Evolutionary conservation across 1,140 invertebrate genomes (phyloP).

Genomic region (Chrysomallon squamiferum): DNA sequence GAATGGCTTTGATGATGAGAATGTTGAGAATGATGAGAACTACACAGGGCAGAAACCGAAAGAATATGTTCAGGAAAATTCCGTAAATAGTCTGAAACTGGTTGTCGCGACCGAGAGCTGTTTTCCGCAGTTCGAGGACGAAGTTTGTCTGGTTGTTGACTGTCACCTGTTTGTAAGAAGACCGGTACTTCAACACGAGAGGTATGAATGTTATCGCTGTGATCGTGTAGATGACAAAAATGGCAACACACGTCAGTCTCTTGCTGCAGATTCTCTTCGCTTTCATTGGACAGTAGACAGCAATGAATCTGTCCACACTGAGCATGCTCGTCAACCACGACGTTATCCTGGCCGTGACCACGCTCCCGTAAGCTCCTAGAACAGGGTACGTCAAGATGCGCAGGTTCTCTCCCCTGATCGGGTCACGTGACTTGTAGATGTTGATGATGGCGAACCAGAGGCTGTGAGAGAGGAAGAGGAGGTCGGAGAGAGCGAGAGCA

Average conservation of each 20-base stretch:
- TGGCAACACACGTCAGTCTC: conserved; percentile 30
- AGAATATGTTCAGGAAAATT: conserved; percentile 40
- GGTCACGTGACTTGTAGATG: conserved; percentile 29
- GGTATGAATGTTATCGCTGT: conserved; percentile 47
- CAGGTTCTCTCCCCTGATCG: conserved; percentile 24
- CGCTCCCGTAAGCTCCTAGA: conserved; percentile 45
- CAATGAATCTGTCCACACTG: conserved; percentile 48
- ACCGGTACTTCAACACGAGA: conserved; percentile 42
- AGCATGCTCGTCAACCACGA: conserved; percentile 45
- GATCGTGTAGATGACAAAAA: conserved; percentile 37
- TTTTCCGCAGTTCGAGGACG: conserved; percentile 18
- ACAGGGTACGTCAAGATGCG: conserved; percentile 39
- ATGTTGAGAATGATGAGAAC: conserved; percentile 39
- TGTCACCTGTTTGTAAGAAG: conserved; percentile 8
- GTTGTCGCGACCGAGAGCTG: conserved; percentile 35
- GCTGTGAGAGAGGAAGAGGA: conserved; percentile 45
- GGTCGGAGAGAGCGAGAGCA: conserved; percentile 46
- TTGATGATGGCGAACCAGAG: conserved; percentile 37
- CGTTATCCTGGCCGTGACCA: conserved; percentile 49
- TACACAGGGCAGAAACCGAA: conserved; percentile 43
- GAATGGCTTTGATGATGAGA: conserved; percentile 39
- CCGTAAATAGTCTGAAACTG: conserved; percentile 43
- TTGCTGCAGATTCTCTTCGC: conserved; percentile 43
- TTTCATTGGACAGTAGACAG: conserved; percentile 51
- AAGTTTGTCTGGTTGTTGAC: conserved; percentile 17